Evolutionary conservation across 2,888 invertebrate genomes (phyloP), one percentile per base, ranked within the genome.

Genomic region (Ichneumon xanthorius): DNA sequence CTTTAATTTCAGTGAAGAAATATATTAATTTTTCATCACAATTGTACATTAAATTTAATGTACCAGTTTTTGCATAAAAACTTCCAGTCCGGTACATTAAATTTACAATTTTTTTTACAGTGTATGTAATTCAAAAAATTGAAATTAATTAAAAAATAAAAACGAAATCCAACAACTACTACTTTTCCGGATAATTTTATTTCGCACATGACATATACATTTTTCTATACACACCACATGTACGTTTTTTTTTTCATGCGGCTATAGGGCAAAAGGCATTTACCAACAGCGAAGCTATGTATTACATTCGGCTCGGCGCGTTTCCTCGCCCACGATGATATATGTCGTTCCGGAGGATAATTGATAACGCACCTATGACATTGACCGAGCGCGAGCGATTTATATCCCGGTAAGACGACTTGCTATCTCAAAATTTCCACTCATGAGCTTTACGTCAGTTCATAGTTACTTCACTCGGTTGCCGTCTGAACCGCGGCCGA

Each of bases 351-450:
- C 9, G 22, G 40, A 26, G 67, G 72, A 85, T 80, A 83, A 83
- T 85, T 82, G 85, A 85, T 82, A 68, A 77, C 53, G 11, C 63
- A 19, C 14, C 45, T 61, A 68, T n/a, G 82, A 83, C 85, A 77
- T 76, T 83, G 85, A 85, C 65, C 63, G 85, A 85, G 53, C 80
- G 76, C 50, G 37, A 67, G 76, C 85, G 72, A 85, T 85, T 85
- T 63, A 72, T 85, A 80, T 77, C 76, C 53, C 50, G 67, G 50
- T 73, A 77, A 83, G 76, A 77, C 82, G 72, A 55, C 72, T 82
- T 77, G 86, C 84, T 87, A 87, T 87, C 87, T 84, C 82, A 77
- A 86, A 82, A 84, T 86, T 87, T 84, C 82, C 87, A 86, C 87
- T 87, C 84, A 86, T 84, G 80, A 84, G 86, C 86, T 87, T 84